Evolutionary conservation across 1,140 invertebrate species (phyloP).

Genomic region (Samia ricini): DNA sequence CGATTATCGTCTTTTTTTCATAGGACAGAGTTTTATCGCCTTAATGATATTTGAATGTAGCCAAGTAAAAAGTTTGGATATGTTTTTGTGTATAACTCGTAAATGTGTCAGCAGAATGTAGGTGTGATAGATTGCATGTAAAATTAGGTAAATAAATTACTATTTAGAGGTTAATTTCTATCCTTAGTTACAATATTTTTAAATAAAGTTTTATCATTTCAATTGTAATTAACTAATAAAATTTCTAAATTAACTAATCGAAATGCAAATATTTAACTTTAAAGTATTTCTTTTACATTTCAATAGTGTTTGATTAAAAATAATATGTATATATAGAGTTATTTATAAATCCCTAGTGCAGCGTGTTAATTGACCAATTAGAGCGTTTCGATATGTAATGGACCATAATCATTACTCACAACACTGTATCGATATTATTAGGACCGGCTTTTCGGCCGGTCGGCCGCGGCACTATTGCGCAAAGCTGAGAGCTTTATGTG

Average conservation of each 20-base stretch:
- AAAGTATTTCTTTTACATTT: background rate
- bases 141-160: too few species aligned
- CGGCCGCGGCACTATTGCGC: slow-evolving; percentile 26
- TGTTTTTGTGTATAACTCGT: too few species aligned
- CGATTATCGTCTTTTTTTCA: too few species aligned
- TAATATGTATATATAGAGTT: slow-evolving; percentile 11
- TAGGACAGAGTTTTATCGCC: too few species aligned
- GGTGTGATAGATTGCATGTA: too few species aligned
- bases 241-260: background rate
- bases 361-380: slow-evolving; percentile 46
- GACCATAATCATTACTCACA: slow-evolving; percentile 42
- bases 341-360: slow-evolving; percentile 27
- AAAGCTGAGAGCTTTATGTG: slow-evolving; percentile 13
- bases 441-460: slow-evolving; percentile 19
- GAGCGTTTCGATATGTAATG: slow-evolving; percentile 30
- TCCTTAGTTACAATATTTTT: too few species aligned
- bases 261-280: too few species aligned
- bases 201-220: too few species aligned
- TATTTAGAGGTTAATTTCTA: too few species aligned
- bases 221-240: slow-evolving; percentile 4
- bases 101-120: too few species aligned
- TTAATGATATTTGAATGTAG: too few species aligned
- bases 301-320: slow-evolving; percentile 9
- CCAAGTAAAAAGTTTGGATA: too few species aligned
- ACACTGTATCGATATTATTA: slow-evolving; percentile 51